These are phyloP conservation scores for Tipula confusa DNA, from an alignment of 2,888 invertebrate species.

Conservation along the genomic window DNA sequence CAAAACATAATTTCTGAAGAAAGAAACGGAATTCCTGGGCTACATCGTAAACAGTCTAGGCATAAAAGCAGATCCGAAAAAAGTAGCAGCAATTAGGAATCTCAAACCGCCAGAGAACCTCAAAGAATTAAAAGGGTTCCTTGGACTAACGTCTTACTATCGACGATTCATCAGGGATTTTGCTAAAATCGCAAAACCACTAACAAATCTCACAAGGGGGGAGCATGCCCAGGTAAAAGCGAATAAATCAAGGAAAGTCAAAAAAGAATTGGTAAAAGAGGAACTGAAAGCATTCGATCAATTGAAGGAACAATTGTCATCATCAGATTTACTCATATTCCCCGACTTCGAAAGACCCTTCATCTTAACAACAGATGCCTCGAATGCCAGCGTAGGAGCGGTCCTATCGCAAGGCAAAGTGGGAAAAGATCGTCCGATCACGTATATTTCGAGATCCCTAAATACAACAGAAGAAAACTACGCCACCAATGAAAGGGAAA, in stretches of 20 bases:
- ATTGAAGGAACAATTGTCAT: too few relatives aligned
- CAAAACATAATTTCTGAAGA: constrained; percentile 14
- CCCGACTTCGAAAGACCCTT: too few relatives aligned
- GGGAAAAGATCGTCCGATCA: too few relatives aligned
- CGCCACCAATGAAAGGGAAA: too few relatives aligned
- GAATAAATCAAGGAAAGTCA: not conserved
- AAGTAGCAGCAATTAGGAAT: not conserved
- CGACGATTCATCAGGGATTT: not conserved
- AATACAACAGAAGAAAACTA: too few relatives aligned
- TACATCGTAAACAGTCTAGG: not conserved
- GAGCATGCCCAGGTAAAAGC: not conserved
- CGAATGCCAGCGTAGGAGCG: too few relatives aligned
- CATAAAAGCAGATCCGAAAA: not conserved
- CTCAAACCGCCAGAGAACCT: constrained; percentile 21
- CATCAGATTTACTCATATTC: too few relatives aligned
- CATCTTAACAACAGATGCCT: too few relatives aligned
- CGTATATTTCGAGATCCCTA: too few relatives aligned
- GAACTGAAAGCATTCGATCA: not conserved
- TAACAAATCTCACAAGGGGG: not conserved
- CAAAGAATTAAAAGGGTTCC: not conserved
- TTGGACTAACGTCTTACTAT: not conserved
- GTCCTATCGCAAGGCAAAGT: too few relatives aligned
- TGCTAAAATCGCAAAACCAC: not conserved
- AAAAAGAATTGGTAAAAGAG: not conserved
- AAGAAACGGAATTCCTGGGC: constrained; percentile 4